Evolutionary conservation across 1,140 invertebrate species (phyloP).

Genomic region (Coptotermes formosanus): DNA sequence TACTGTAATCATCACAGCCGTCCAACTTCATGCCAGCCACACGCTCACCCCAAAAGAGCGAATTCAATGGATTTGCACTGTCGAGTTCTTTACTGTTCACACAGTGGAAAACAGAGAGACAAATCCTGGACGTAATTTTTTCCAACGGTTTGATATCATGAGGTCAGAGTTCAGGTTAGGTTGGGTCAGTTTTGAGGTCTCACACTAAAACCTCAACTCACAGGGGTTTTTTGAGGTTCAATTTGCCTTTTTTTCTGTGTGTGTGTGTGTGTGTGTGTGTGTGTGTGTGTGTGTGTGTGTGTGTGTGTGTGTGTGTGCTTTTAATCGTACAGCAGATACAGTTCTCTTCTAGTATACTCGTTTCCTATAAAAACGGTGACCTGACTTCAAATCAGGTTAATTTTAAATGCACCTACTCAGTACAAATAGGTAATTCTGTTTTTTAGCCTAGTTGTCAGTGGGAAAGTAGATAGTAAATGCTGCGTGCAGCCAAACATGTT

Average conservation of each 20-base stretch:
- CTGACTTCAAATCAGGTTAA: not conserved
- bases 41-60: not conserved
- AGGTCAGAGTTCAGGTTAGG: constrained; percentile 21
- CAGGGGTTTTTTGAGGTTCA: constrained; percentile 33
- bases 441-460: not conserved
- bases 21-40: not conserved
- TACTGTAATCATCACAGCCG: not conserved
- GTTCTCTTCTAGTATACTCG: not conserved
- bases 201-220: constrained; percentile 32
- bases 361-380: not conserved
- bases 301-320: not conserved
- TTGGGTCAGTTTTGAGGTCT: constrained; percentile 33
- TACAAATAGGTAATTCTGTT: not conserved
- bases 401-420: not conserved
- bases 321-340: constrained; percentile 26
- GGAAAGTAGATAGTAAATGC: not conserved
- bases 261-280: too few species aligned
- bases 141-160: constrained; percentile 20
- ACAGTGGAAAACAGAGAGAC: not conserved
- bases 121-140: not conserved
- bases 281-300: too few species aligned
- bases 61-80: constrained; percentile 4
- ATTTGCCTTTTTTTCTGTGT: constrained; percentile 7
- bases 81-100: not conserved
- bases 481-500: not conserved